Evolutionary conservation across 2,113 vertebrate species (phyloP).

Genomic region (Cyphomyrus discorhynchus): DNA sequence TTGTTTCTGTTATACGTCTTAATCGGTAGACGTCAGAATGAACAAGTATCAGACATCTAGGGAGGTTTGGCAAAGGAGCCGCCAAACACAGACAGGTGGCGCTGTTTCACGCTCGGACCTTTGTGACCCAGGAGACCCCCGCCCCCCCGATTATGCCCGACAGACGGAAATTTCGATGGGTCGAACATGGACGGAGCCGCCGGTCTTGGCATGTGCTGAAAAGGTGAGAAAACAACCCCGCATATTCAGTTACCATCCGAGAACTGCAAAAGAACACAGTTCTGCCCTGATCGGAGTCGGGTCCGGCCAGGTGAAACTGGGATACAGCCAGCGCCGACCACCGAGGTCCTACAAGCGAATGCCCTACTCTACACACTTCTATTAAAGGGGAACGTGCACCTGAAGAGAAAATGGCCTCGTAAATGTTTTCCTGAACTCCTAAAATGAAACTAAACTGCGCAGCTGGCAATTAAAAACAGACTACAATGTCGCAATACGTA

Average conservation of each 20-base stretch:
- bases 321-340: background rate
- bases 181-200: background rate
- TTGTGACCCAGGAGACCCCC: background rate
- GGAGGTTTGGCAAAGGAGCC: background rate
- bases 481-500: background rate
- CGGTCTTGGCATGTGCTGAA: background rate
- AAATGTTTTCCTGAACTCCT: background rate
- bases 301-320: background rate
- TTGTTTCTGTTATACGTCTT: background rate
- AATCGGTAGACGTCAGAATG: background rate
- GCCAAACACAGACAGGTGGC: background rate
- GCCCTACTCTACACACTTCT: background rate
- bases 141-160: background rate
- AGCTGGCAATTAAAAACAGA: background rate
- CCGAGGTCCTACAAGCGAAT: background rate
- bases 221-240: background rate
- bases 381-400: background rate
- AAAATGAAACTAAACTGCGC: background rate
- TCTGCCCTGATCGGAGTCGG: background rate
- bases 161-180: background rate
- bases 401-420: background rate
- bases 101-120: background rate
- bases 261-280: background rate
- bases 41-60: background rate
- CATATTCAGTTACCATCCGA: background rate